Conservation (phyloP, 2,888 invertebrate species). For the Catocala sponsa region DNA sequence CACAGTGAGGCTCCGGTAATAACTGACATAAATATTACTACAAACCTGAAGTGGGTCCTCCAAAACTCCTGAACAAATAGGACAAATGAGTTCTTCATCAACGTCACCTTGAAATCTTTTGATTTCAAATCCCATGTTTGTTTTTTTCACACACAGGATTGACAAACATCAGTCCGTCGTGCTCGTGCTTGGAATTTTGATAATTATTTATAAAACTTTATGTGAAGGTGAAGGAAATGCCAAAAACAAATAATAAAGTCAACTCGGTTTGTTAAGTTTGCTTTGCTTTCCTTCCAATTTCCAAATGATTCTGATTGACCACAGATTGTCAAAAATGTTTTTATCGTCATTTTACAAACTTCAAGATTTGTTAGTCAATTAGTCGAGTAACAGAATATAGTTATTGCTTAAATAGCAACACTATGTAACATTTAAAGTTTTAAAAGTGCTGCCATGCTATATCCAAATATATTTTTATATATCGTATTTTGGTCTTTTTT, state of each 20-base stretch:
- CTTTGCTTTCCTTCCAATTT: conserved; percentile 36
- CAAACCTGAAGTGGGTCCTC: conserved; percentile 97
- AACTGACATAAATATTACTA: conserved; percentile 25
- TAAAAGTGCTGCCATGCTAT: too few species aligned
- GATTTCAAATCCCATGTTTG: conserved; percentile 97
- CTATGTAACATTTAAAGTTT: neutral
- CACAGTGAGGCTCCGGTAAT: conserved; percentile 16
- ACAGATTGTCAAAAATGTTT: conserved; percentile 22
- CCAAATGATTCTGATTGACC: conserved; percentile 24
- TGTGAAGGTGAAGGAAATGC: conserved; percentile 55
- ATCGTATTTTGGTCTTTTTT: too few species aligned
- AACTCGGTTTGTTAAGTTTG: conserved; percentile 31
- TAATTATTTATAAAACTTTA: conserved; percentile 46
- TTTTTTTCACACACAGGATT: conserved; percentile 58
- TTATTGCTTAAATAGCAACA: neutral
- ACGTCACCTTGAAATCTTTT: conserved; percentile 98
- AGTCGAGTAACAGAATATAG: neutral
- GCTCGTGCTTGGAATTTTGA: conserved; percentile 36
- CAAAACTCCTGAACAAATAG: conserved; percentile 98
- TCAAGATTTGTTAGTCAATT: neutral
- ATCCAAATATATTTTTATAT: too few species aligned
- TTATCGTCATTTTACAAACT: too few species aligned
- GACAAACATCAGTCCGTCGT: conserved; percentile 62
- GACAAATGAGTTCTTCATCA: conserved; percentile 98
- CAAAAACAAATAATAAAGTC: conserved; percentile 58